phyloP scores from a whole-genome alignment of 2,888 invertebrate genomes.

The Oeneis ivallda region DNA sequence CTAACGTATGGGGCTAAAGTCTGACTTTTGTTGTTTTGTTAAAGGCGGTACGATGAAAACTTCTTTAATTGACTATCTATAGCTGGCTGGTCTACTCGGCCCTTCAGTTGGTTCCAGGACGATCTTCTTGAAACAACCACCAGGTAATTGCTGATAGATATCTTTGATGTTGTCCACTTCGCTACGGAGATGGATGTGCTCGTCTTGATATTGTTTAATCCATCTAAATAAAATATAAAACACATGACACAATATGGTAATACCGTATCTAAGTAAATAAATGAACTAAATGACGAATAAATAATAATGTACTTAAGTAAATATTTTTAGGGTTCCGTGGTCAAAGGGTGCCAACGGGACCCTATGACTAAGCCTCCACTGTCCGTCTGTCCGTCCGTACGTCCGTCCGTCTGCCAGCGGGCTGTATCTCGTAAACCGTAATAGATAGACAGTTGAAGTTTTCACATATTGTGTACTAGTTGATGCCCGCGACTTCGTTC shows the following conservation, averaged over 20 bases:
- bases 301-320: no score
- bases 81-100: constrained; percentile 56
- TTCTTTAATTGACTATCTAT: constrained; percentile 50
- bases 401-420: no score
- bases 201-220: constrained; percentile 90
- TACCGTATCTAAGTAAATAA: no score
- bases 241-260: not conserved
- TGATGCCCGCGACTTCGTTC: no score
- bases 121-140: constrained; percentile 89
- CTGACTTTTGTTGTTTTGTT: not conserved
- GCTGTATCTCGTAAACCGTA: no score
- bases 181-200: constrained; percentile 84
- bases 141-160: constrained; percentile 90
- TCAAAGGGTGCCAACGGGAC: no score
- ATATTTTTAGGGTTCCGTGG: no score
- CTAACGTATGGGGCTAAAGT: not conserved
- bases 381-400: no score
- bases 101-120: constrained; percentile 86
- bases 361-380: no score
- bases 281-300: no score
- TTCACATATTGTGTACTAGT: no score
- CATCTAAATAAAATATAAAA: constrained; percentile 62
- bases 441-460: no score
- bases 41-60: not conserved
- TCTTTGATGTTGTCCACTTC: constrained; percentile 93